These are phyloP conservation scores for Pipra filicauda DNA, from an alignment of 2,113 vertebrate genomes.

Conservation along the genomic window DNA sequence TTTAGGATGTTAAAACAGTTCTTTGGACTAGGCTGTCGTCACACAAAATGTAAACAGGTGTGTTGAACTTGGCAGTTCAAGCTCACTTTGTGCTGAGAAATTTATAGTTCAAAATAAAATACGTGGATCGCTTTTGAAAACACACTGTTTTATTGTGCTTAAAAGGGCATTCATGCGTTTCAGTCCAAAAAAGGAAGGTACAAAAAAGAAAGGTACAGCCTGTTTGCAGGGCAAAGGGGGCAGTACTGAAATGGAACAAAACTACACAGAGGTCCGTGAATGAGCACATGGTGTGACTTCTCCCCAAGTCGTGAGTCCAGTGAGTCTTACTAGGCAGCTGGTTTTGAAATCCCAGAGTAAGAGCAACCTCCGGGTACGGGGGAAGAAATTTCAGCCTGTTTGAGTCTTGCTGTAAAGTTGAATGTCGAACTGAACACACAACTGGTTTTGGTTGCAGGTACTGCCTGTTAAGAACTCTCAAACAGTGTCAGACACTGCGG, in stretches of 20 bases:
- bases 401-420: background rate
- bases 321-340: background rate
- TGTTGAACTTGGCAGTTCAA: background rate
- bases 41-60: background rate
- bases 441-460: constrained; percentile 77
- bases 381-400: background rate
- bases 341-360: background rate
- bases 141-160: background rate
- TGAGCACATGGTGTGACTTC: background rate
- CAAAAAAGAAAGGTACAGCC: background rate
- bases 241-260: background rate
- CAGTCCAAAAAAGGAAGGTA: background rate
- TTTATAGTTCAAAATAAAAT: background rate
- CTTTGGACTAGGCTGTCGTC: background rate
- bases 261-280: background rate
- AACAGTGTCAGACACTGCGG: constrained; percentile 95
- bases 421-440: background rate
- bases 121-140: background rate
- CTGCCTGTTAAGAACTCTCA: constrained; percentile 95
- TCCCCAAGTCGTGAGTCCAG: background rate
- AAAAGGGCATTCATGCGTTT: background rate
- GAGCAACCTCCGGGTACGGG: background rate
- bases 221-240: background rate
- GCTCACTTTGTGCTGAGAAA: background rate
- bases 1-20: background rate